A percentile compares a stretch with the other conserved stretches of the same genome.
Conservation (phyloP, 2,797 vertebrate genomes). For the Cirrhinus mrigala region DNA sequence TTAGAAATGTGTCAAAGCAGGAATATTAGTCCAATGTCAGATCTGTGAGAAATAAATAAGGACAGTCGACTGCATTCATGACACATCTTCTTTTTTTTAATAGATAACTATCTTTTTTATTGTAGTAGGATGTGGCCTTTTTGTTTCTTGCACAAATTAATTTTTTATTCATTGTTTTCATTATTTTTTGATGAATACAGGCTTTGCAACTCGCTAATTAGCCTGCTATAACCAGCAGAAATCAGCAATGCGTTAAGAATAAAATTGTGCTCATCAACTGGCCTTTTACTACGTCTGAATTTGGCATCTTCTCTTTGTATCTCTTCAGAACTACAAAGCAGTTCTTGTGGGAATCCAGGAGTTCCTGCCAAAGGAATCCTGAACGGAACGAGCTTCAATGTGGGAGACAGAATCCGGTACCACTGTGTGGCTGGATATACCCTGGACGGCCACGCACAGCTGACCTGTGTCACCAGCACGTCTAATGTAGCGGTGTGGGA, state of each 20-base stretch:
- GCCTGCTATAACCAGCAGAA: neutral
- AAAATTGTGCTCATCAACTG: neutral
- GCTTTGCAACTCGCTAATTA: neutral
- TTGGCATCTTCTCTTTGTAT: neutral
- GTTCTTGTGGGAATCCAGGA: constrained; percentile 97
- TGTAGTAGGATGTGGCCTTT: neutral
- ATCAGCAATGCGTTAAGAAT: constrained; percentile 1
- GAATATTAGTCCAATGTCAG: constrained; percentile 61
- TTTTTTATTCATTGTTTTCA: constrained; percentile 9
- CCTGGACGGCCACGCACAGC: constrained; percentile 93
- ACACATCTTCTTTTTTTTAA: neutral
- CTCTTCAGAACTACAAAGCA: constrained; percentile 89
- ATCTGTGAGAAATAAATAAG: constrained; percentile 18
- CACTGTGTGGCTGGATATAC: constrained; percentile 94
- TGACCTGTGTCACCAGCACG: constrained; percentile 90
- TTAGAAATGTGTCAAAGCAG: constrained; percentile 51
- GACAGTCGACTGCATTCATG: neutral
- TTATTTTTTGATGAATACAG: neutral
- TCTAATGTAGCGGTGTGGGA: constrained; percentile 92
- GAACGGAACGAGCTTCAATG: constrained; percentile 89
- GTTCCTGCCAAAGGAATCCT: constrained; percentile 92
- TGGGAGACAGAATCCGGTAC: constrained; percentile 93
- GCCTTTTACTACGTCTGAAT: neutral
- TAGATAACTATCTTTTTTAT: constrained; percentile 5
- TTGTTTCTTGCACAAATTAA: neutral